These are phyloP conservation scores for Florisuga fusca DNA, from an alignment of 2,797 vertebrate genomes.

Conservation along the genomic window DNA sequence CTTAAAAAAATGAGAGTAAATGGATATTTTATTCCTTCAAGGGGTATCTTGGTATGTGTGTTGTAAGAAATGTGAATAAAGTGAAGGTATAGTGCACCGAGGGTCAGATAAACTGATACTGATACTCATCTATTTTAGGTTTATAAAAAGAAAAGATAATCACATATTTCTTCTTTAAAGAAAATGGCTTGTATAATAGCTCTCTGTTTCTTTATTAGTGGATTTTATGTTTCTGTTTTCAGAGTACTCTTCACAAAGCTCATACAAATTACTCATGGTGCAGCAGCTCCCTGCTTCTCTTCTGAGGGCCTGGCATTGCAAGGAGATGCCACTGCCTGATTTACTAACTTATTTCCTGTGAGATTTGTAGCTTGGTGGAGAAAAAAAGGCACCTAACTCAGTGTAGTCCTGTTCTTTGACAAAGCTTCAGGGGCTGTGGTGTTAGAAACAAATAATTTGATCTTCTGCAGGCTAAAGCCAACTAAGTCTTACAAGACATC, in stretches of 20 bases:
- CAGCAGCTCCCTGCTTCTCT: background rate
- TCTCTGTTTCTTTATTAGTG: background rate
- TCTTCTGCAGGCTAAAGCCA: background rate
- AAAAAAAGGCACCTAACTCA: background rate
- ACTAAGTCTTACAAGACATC: background rate
- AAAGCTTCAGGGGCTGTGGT: rapidly evolving
- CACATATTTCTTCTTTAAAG: background rate
- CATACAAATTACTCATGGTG: background rate
- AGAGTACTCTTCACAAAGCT: background rate
- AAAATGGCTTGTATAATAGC: background rate
- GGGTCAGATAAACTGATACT: background rate
- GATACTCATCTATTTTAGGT: background rate
- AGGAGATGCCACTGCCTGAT: background rate
- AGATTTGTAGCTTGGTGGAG: background rate
- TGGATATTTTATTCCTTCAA: background rate
- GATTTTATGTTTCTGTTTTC: background rate
- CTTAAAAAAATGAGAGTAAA: background rate
- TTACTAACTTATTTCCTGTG: background rate
- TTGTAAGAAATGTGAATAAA: background rate
- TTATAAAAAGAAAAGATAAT: background rate
- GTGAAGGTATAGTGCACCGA: background rate
- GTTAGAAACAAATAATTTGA: background rate
- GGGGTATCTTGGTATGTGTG: background rate
- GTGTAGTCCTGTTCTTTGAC: background rate
- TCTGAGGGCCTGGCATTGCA: background rate